Evolutionary conservation across 2,113 vertebrate genomes (phyloP).

Genomic region (Pica pica): DNA sequence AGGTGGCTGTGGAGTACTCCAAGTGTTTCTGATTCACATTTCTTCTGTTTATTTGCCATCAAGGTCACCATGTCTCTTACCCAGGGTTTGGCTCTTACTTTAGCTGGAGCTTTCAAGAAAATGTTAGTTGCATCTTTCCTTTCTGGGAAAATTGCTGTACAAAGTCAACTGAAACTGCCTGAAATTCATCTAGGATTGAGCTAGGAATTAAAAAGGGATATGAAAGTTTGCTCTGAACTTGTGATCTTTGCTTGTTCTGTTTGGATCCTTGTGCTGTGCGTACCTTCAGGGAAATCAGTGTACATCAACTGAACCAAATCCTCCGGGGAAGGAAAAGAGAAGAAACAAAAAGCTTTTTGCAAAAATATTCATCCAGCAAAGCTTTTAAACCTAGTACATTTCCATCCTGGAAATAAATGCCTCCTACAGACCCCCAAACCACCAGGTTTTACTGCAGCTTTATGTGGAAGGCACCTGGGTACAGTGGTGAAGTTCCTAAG

Average conservation of each 20-base stretch:
- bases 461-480: neutral
- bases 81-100: neutral
- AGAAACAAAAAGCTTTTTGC: neutral
- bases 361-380: neutral
- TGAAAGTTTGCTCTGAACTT: neutral
- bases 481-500: neutral
- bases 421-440: neutral
- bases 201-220: neutral
- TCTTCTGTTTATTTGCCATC: neutral
- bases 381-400: neutral
- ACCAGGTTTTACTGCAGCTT: neutral
- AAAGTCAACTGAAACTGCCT: neutral
- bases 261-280: neutral
- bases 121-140: neutral
- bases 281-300: neutral
- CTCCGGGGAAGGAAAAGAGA: neutral
- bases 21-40: neutral
- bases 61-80: neutral
- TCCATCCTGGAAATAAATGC: neutral
- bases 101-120: neutral
- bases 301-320: neutral
- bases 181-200: neutral
- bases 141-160: neutral
- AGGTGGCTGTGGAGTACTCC: neutral
- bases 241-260: neutral